Evolutionary conservation across 2,888 invertebrate genomes (phyloP).

Genomic region (Acleris holmiana): DNA sequence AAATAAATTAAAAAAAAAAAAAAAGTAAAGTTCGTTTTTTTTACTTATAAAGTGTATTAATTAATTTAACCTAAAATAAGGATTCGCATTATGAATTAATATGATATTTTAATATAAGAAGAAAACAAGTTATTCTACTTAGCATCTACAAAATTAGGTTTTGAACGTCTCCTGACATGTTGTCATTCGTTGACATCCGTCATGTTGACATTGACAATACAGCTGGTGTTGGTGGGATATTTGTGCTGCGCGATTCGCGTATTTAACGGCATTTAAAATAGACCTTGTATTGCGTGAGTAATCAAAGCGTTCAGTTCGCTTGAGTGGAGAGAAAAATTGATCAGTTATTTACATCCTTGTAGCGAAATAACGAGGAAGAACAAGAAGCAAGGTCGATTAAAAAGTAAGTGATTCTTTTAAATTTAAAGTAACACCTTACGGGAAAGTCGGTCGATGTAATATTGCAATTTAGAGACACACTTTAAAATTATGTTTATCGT

Average conservation of each 20-base stretch:
- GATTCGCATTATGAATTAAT: no score
- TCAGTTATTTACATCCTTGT: slow-evolving; percentile 30
- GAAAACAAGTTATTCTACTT: no score
- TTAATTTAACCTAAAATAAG: no score
- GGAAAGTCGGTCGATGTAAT: not conserved
- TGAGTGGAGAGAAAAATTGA: slow-evolving; percentile 14
- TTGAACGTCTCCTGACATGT: no score
- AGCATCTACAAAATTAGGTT: no score
- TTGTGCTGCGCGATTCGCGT: not conserved
- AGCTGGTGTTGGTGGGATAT: slow-evolving; percentile 2
- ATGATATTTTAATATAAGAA: no score
- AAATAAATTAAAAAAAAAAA: no score
- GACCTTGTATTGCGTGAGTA: slow-evolving; percentile 36
- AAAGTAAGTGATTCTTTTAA: slow-evolving; percentile 21
- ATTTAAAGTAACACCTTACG: not conserved
- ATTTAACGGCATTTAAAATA: slow-evolving; percentile 27
- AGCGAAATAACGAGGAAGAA: slow-evolving; percentile 13
- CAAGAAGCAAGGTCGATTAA: not conserved
- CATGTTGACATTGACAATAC: slow-evolving; percentile 2
- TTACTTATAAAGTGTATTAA: no score
- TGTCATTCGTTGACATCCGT: not conserved
- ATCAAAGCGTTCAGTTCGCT: slow-evolving; percentile 12
- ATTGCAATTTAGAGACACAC: no score
- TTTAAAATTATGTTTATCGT: no score
- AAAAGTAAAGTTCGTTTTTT: no score